Evolutionary conservation across 2,797 vertebrate species (phyloP), one percentile per base, ranked within the genome.

Genomic region (Enteromius afrohamiltoni): DNA sequence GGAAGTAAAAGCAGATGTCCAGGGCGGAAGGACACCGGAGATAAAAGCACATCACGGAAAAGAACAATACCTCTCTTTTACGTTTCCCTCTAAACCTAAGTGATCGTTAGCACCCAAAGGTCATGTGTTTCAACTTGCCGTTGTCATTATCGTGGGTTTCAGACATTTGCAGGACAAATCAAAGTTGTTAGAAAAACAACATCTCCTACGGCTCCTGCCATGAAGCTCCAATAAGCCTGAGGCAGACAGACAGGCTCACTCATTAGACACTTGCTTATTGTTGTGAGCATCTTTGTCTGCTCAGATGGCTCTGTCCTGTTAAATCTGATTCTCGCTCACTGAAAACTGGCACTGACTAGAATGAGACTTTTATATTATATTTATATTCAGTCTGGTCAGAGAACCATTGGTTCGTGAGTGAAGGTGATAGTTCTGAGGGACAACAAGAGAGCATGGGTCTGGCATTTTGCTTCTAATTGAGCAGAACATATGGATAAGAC

Each of bases 191-290:
- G 58, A 77, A 64, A 85, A 77, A 87, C 83, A 84, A 79, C 83
- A 78, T 87, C 71, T 80, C 51, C 58, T 65, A 60, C 68, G 69
- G 85, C 77, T 62, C 77, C 82, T 80, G 70, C 79, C 71, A 86
- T 77, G 83, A 83, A 64, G 71, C 29, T 82, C 79, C 79, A 68
- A 77, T 78, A 81, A 71, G 76, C 60, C 76, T 4, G 65, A 78
- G 76, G 79, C 85, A 47, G 80, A 74, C 82, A 83, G 86, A 85
- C 88, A 82, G 68, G 68, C 85, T 82, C 85, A 79, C 75, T 88
- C 88, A 87, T 87, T 88, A 87, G 83, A 88, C 88, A 87, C 87
- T 87, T 85, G 86, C 83, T 85, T 88, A 88, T 88, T 88, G 86
- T 88, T 87, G 84, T 86, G 68, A 64, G 67, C 17, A 71, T 74